Percentiles rank a stretch among this genome's conserved stretches.
Conservation (phyloP, 2,888 invertebrate genomes). For the Cistogaster globosa region DNA sequence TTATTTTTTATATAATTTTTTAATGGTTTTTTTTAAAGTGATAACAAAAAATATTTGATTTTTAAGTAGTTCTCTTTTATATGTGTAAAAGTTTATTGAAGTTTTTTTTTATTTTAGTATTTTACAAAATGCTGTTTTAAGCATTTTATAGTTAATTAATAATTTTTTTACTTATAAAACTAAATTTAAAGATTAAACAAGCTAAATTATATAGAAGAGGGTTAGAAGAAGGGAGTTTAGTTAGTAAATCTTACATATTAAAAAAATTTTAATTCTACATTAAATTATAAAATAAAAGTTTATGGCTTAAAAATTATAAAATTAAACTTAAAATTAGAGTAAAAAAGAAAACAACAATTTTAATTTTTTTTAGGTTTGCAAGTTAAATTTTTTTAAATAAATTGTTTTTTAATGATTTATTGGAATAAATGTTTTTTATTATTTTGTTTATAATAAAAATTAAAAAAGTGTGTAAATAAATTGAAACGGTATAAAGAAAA, state of each 20-base stretch:
- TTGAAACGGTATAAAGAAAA: not conserved
- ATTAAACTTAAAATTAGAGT: constrained; percentile 47
- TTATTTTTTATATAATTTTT: not conserved
- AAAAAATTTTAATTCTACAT: constrained; percentile 49
- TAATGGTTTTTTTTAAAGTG: not conserved
- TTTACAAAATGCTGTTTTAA: constrained; percentile 32
- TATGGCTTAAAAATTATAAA: constrained; percentile 61
- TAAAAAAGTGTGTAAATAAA: not conserved
- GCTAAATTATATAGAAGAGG: constrained; percentile 24
- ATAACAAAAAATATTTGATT: constrained; percentile 9
- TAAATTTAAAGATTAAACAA: constrained; percentile 28
- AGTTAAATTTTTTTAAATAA: constrained; percentile 28
- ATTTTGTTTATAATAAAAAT: constrained; percentile 12
- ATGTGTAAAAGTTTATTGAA: constrained; percentile 45
- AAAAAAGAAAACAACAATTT: constrained; percentile 58
- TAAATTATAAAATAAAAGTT: constrained; percentile 31
- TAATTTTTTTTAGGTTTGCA: constrained; percentile 29
- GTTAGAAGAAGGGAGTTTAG: constrained; percentile 12
- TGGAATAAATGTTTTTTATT: constrained; percentile 36
- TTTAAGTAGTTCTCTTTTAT: constrained; percentile 16
- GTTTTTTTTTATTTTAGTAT: constrained; percentile 19
- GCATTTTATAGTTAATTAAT: constrained; percentile 4
- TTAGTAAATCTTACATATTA: constrained; percentile 54
- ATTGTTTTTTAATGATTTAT: constrained; percentile 43
- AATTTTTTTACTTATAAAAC: constrained; percentile 35